Evolutionary conservation across 2,113 vertebrate genomes (phyloP).

Genomic region (Boleophthalmus pectinirostris): DNA sequence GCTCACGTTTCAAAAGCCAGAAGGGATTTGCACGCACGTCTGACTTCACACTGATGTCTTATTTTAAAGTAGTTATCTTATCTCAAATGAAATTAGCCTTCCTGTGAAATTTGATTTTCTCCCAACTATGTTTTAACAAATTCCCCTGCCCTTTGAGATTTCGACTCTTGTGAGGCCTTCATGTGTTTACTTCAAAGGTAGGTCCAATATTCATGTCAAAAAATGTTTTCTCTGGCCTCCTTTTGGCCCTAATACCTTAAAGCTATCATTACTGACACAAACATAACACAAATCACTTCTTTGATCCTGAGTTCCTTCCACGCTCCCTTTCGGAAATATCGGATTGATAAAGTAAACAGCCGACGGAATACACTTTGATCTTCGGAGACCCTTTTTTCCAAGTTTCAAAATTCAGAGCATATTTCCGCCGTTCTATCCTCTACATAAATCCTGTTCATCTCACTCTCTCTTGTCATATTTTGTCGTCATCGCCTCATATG

Average conservation of each 20-base stretch:
- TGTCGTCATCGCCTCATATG: not conserved
- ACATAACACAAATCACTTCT: constrained; percentile 15
- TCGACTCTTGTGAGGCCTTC: not conserved
- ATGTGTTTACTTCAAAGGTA: constrained; percentile 1
- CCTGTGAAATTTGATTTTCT: not conserved
- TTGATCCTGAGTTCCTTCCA: constrained; percentile 37
- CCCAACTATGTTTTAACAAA: not conserved
- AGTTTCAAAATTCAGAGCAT: not conserved
- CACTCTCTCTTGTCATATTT: not conserved
- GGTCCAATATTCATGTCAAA: not conserved
- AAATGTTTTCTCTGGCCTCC: not conserved
- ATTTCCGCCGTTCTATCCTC: too few relatives aligned
- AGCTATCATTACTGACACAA: not conserved
- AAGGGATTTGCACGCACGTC: too few relatives aligned
- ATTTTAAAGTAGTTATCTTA: too few relatives aligned
- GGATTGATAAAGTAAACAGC: constrained; percentile 31
- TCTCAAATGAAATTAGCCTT: not conserved
- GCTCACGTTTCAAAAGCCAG: too few relatives aligned
- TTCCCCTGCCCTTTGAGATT: not conserved
- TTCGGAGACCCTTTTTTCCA: constrained; percentile 8
- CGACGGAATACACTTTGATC: constrained; percentile 38
- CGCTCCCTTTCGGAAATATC: constrained; percentile 25
- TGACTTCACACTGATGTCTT: too few relatives aligned
- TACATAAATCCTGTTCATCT: not conserved
- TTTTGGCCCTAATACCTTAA: not conserved